Percentiles rank a stretch among this genome's conserved stretches.
Evolutionary conservation across 37 sponge, comb jelly and placozoan species (phyloP).

Genomic region (Ephydatia muelleri): DNA sequence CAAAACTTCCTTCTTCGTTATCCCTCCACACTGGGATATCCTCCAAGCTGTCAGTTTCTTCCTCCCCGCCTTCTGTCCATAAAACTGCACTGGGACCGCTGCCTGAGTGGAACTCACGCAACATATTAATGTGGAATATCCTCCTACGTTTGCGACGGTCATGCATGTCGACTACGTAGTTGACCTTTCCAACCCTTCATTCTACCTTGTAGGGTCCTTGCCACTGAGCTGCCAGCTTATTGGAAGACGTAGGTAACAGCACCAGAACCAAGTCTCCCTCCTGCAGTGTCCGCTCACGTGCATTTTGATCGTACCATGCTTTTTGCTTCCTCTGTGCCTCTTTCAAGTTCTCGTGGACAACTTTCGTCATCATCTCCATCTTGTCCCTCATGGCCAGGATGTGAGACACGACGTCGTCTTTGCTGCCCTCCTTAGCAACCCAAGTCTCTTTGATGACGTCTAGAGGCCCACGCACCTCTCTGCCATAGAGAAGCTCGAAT

Average conservation of each 20-base stretch:
- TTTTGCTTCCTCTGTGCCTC: conserved; percentile 44
- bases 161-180: conserved; percentile 18
- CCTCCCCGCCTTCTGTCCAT: not conserved
- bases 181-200: not conserved
- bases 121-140: conserved; percentile 19
- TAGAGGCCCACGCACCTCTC: conserved; percentile 35
- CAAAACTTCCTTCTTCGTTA: not conserved
- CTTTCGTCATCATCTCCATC: conserved; percentile 15
- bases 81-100: not conserved
- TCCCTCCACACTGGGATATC: conserved; percentile 4
- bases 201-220: conserved; percentile 14
- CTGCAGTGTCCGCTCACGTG: conserved; percentile 19
- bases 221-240: conserved; percentile 12
- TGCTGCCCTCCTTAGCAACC: not conserved
- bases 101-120: conserved; percentile 8
- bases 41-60: not conserved
- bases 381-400: conserved; percentile 7
- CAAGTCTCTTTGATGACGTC: conserved; percentile 40
- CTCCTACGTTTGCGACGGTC: conserved; percentile 4
- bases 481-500: conserved; percentile 45
- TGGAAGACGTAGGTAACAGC: conserved; percentile 17
- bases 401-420: conserved; percentile 15
- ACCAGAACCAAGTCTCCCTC: conserved; percentile 63
- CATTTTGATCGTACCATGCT: conserved; percentile 32
- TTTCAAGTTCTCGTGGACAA: conserved; percentile 20